Conservation (phyloP, 2,113 vertebrate genomes). For the Entomyzon cyanotis region DNA sequence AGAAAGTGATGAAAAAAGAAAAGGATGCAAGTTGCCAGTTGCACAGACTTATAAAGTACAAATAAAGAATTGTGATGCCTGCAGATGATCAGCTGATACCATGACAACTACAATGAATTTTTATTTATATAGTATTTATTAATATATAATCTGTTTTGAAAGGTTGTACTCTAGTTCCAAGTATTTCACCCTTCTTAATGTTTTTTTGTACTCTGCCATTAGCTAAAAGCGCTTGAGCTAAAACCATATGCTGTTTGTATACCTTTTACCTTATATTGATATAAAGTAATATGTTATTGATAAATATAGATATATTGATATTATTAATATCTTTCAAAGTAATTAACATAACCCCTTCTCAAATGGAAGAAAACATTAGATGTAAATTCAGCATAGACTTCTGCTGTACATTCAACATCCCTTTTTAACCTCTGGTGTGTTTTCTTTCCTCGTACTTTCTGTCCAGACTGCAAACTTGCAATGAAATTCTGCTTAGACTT, state of each 20-base stretch:
- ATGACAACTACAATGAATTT: background rate
- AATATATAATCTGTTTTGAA: background rate
- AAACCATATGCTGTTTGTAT: background rate
- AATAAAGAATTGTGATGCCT: conserved; percentile 7
- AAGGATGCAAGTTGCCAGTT: background rate
- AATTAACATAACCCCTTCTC: background rate
- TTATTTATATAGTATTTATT: background rate
- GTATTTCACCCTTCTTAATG: background rate
- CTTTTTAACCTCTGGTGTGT: background rate
- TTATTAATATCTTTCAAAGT: background rate
- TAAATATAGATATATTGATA: background rate
- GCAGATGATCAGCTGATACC: background rate
- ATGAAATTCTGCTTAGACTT: background rate
- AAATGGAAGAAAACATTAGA: background rate
- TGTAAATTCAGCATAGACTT: background rate
- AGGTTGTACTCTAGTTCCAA: background rate
- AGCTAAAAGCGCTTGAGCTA: background rate
- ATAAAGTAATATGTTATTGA: background rate
- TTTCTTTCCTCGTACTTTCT: background rate
- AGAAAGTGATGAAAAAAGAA: background rate
- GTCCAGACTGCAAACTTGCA: background rate
- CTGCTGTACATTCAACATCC: background rate
- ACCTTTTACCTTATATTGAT: background rate
- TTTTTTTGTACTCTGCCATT: background rate
- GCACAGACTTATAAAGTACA: background rate